These are phyloP conservation scores for Diadophis punctatus DNA, from an alignment of 2,113 vertebrate species.

Conservation along the genomic window DNA sequence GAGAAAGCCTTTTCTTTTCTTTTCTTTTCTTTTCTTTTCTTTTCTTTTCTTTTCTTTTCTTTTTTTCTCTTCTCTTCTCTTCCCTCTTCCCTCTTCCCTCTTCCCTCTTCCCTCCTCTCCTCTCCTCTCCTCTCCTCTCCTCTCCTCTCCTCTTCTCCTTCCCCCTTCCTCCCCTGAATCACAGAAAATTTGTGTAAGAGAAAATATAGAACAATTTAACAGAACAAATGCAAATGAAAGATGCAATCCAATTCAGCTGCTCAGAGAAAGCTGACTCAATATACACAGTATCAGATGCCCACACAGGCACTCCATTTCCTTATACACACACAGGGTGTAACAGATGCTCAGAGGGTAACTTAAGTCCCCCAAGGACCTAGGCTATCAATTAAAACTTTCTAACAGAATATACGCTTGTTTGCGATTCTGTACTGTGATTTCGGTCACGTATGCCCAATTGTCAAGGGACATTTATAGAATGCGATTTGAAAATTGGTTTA, in stretches of 20 bases:
- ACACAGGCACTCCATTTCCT: not conserved
- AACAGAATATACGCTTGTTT: not conserved
- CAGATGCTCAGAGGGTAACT: not conserved
- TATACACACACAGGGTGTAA: conserved; percentile 20
- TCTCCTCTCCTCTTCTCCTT: no score
- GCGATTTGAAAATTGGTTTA: not conserved
- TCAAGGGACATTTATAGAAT: not conserved
- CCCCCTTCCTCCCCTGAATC: not conserved
- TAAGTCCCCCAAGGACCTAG: conserved; percentile 3
- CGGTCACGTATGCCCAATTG: not conserved
- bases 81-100: no score
- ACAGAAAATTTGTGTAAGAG: conserved; percentile 42
- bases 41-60: no score
- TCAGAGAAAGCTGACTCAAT: not conserved
- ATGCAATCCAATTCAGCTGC: conserved; percentile 42
- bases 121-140: no score
- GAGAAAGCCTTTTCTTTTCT: conserved; percentile 62
- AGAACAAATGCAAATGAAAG: conserved; percentile 54
- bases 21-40: not conserved
- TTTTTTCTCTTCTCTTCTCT: no score
- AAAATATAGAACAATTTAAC: conserved; percentile 39
- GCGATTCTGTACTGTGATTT: not conserved
- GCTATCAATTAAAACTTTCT: conserved; percentile 30
- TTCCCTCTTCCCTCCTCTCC: no score
- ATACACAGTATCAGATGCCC: conserved; percentile 7